These are phyloP conservation scores for Drosophila niveifrons DNA, from an alignment of 2,888 invertebrate genomes.

Conservation along the genomic window DNA sequence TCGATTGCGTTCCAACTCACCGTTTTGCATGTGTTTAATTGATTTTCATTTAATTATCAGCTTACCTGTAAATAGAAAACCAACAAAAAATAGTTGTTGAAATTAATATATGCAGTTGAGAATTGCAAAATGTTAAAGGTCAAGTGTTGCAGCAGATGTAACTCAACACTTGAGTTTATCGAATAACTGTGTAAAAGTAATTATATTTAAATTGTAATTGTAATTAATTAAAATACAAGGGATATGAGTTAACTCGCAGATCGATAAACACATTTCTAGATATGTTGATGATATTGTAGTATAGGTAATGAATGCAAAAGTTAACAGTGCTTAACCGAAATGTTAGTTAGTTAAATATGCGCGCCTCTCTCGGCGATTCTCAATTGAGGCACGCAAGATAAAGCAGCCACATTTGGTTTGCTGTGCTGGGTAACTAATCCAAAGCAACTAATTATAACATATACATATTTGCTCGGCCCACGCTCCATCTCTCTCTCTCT, in stretches of 20 bases:
- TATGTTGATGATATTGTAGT: no score
- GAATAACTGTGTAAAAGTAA: background rate
- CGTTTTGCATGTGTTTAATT: background rate
- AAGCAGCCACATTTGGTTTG: background rate
- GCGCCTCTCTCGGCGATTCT: slow-evolving; percentile 12
- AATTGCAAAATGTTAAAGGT: background rate
- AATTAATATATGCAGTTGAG: background rate
- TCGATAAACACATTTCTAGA: background rate
- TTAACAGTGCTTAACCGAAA: background rate
- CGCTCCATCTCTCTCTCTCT: background rate
- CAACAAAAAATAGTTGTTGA: background rate
- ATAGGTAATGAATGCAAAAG: background rate
- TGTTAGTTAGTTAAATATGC: slow-evolving; percentile 2
- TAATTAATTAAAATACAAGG: background rate
- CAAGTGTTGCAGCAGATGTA: background rate
- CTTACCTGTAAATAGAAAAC: slow-evolving; percentile 43
- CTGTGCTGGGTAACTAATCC: slow-evolving; percentile 11
- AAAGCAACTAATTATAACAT: slow-evolving; percentile 24
- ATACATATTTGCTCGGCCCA: slow-evolving; percentile 17
- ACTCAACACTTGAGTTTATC: background rate
- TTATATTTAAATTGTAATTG: background rate
- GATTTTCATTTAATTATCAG: background rate
- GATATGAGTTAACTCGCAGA: background rate
- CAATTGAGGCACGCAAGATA: background rate
- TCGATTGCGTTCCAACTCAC: background rate